Evolutionary conservation across 2,888 invertebrate genomes (phyloP).

Genomic region (Netelia inedita): DNA sequence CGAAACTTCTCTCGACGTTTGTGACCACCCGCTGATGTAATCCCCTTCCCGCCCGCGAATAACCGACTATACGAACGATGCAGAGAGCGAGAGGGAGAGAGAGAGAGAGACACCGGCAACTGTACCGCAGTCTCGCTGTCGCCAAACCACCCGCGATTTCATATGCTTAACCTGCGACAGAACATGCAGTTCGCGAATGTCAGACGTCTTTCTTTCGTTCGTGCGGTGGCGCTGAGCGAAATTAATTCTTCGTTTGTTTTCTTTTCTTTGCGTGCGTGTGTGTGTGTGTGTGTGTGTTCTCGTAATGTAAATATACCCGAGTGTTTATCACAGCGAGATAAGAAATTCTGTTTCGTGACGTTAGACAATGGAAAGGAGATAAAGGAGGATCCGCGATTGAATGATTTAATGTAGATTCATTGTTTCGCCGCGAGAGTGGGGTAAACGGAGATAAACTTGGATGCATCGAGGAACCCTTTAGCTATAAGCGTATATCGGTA

Average conservation of each 20-base stretch:
- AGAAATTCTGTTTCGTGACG: not conserved
- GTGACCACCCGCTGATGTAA: conserved; percentile 56
- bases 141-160: conserved; percentile 26
- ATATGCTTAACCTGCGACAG: conserved; percentile 8
- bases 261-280: not conserved
- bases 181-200: not conserved
- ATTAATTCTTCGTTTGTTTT: no score
- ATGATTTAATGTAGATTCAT: not conserved
- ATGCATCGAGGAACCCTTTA: not conserved
- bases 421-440: not conserved
- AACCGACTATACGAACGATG: conserved; percentile 15
- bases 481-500: not conserved
- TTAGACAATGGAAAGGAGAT: not conserved
- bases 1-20: conserved; percentile 22
- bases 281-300: not conserved
- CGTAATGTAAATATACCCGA: not conserved
- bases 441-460: not conserved
- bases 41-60: conserved; percentile 35
- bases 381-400: not conserved
- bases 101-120: conserved; percentile 3
- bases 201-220: not conserved
- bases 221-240: no score
- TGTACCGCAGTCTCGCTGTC: not conserved
- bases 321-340: not conserved
- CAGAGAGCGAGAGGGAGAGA: conserved; percentile 10